Evolutionary conservation across 2,113 vertebrate genomes (phyloP).

Genomic region (Platycercus adscitus): DNA sequence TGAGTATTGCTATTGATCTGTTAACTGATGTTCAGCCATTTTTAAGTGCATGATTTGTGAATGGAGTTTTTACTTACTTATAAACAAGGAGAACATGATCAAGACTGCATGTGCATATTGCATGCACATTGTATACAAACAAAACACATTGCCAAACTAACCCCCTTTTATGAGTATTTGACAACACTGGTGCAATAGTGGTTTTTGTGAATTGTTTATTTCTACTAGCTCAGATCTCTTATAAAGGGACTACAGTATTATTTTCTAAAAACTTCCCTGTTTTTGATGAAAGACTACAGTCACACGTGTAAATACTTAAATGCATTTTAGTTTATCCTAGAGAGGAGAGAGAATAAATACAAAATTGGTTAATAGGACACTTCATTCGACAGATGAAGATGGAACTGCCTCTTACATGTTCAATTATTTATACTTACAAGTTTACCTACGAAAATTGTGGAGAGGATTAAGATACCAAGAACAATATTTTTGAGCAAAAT

Average conservation of each 20-base stretch:
- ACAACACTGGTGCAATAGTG: background rate
- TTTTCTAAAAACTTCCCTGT: background rate
- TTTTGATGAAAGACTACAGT: background rate
- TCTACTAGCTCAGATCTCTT: background rate
- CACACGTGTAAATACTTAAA: background rate
- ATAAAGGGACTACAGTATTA: background rate
- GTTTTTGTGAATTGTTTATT: background rate
- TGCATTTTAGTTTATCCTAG: background rate
- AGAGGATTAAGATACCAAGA: background rate
- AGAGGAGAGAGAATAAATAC: background rate
- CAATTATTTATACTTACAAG: background rate
- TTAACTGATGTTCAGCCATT: background rate
- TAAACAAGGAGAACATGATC: background rate
- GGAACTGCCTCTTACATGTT: background rate
- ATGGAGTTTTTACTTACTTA: background rate
- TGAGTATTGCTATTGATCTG: slow-evolving; percentile 75
- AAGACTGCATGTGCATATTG: background rate
- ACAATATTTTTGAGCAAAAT: background rate
- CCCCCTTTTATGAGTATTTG: background rate
- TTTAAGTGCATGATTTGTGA: accelerated
- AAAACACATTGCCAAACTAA: background rate
- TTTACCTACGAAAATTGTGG: background rate
- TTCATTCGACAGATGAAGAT: background rate
- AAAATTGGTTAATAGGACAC: background rate
- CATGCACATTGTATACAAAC: background rate